Evolutionary conservation across 2,797 vertebrate genomes (phyloP), one percentile per base, ranked within the genome.

Genomic region (Melanogrammus aeglefinus): DNA sequence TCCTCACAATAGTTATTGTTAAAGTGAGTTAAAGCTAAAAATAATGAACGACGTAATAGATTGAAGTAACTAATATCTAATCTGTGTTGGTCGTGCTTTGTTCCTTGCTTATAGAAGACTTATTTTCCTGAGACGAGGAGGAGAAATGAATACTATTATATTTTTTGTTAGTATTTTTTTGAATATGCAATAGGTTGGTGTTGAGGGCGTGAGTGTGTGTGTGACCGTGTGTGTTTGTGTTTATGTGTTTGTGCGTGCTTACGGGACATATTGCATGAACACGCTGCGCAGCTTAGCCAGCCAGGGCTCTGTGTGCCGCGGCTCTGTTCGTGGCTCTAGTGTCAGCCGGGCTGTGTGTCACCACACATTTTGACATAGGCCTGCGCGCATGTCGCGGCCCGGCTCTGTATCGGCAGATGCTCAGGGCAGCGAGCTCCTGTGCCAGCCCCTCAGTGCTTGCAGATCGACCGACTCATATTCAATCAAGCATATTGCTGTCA

Each of bases 291-390:
- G 77, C 73, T 75, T 39, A 82, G 36, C 81, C 81, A 77, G 4
- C 21, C 31, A n/a, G 31, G 31, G 31, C 1, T 31, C 31, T 31
- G 31, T 31, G n/a, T n/a, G n/a, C n/a, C n/a, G n/a, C n/a, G n/a
- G n/a, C n/a, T n/a, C n/a, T n/a, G n/a, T n/a, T n/a, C n/a, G n/a
- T n/a, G 31, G 31, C 1, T 31, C 31, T 31, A n/a, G 31, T 31
- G 31, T 31, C 31, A 31, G 31, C 31, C 51, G 18, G 47, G 18
- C 73, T 75, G 76, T 79, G 81, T 85, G 84, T 78, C 78, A 86
- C 86, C 51, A 6, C 31, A 78, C 85, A 39, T 77, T 78, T 78
- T 81, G 77, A 82, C 78, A 74, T 79, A 36, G 29, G 29, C 72
- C 71, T 69, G 27, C 36, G 57, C 31, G 73, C 39, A 79, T 75